These are phyloP conservation scores for Smutsia gigantea DNA, from an alignment of 2,797 vertebrate genomes.

Conservation along the genomic window DNA sequence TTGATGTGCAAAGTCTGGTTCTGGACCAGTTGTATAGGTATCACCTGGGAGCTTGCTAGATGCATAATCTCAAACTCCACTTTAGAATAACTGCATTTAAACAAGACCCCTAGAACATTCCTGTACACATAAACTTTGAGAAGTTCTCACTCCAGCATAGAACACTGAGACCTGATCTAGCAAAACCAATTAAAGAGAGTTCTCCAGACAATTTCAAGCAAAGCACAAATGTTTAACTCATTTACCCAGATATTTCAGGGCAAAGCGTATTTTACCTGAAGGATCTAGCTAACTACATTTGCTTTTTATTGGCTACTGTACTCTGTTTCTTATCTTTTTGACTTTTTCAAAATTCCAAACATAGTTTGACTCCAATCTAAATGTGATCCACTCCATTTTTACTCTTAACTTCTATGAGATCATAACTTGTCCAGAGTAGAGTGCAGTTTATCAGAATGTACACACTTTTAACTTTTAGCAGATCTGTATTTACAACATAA, in stretches of 20 bases:
- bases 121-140: not conserved
- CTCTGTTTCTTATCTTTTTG: too few relatives aligned
- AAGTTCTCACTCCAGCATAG: not conserved
- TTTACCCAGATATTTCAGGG: constrained; percentile 5
- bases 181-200: not conserved
- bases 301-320: constrained; percentile 45
- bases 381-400: constrained; percentile 48
- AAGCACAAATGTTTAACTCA: not conserved
- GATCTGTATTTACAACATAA: constrained; percentile 63
- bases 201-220: constrained; percentile 5
- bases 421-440: constrained; percentile 33
- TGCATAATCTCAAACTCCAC: not conserved
- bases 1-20: not conserved
- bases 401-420: constrained; percentile 38
- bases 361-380: constrained; percentile 52
- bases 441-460: constrained; percentile 61
- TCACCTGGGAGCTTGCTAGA: not conserved
- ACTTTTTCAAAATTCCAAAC: constrained; percentile 57
- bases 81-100: not conserved
- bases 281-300: not conserved
- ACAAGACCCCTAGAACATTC: not conserved
- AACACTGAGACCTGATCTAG: not conserved
- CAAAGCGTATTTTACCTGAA: not conserved
- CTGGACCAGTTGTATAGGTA: not conserved
- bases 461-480: constrained; percentile 51